Evolutionary conservation across 2,888 invertebrate species (phyloP).

Genomic region (Eilema depressum): DNA sequence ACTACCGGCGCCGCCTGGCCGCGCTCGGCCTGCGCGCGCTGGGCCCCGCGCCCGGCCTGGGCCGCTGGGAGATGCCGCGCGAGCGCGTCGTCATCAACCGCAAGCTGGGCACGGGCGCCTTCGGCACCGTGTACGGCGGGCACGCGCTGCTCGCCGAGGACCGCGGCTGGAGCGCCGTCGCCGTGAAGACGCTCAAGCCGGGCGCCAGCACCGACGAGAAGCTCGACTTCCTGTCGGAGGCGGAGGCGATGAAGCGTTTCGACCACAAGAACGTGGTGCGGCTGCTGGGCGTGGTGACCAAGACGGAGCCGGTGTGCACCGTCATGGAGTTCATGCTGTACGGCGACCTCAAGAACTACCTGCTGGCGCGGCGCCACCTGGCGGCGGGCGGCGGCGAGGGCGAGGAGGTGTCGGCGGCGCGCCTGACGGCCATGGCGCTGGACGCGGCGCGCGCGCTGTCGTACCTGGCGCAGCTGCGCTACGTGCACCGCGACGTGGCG

Average conservation of each 20-base stretch:
- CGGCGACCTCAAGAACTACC: constrained; percentile 96
- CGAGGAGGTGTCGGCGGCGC: constrained; percentile 93
- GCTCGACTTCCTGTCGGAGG: constrained; percentile 96
- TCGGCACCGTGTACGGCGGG: constrained; percentile 97
- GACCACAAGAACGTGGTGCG: constrained; percentile 96
- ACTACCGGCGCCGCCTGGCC: constrained; percentile 68
- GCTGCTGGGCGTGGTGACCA: constrained; percentile 94
- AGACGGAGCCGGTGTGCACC: constrained; percentile 95
- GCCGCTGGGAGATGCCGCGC: constrained; percentile 95
- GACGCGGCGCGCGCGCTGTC: constrained; percentile 95
- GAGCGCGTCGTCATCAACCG: constrained; percentile 95
- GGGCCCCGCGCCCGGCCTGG: constrained; percentile 80
- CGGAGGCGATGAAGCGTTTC: constrained; percentile 97
- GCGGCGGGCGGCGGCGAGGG: constrained; percentile 89
- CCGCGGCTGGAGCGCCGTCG: constrained; percentile 93
- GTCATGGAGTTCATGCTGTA: constrained; percentile 98
- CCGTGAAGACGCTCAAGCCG: constrained; percentile 95
- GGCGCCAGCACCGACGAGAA: constrained; percentile 95
- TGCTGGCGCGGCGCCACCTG: constrained; percentile 91
- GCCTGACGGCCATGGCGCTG: constrained; percentile 94
- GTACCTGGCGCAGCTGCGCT: constrained; percentile 94
- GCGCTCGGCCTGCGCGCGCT: constrained; percentile 72
- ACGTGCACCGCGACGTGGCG: constrained; percentile 95
- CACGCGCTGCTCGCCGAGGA: constrained; percentile 90
- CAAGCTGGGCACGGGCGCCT: constrained; percentile 95